Percentiles rank a stretch among this genome's conserved stretches.
Evolutionary conservation across 2,113 vertebrate genomes (phyloP).

Genomic region (Uria lomvia): DNA sequence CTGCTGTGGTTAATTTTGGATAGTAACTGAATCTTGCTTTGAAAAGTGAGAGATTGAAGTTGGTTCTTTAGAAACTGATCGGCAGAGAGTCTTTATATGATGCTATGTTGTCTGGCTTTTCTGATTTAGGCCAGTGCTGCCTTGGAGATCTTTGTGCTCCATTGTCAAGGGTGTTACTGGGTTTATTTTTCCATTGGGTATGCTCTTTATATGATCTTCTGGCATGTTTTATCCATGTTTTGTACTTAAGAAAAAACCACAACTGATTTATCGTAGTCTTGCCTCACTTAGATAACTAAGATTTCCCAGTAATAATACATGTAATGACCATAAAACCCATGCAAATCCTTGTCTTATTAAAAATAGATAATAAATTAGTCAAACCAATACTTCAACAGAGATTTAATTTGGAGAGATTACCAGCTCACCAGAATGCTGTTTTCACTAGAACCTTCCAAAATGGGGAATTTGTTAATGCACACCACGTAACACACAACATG

Average conservation of each 20-base stretch:
- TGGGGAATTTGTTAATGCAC: background rate
- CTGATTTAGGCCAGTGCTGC: background rate
- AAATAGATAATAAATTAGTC: background rate
- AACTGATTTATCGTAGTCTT: background rate
- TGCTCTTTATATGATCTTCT: background rate
- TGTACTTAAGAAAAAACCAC: background rate
- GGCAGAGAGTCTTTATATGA: background rate
- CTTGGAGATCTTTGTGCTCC: background rate
- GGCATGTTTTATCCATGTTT: background rate
- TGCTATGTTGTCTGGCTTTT: background rate
- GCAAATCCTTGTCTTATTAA: background rate
- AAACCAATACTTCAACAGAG: background rate
- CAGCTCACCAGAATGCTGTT: background rate
- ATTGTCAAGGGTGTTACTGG: background rate
- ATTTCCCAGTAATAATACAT: background rate
- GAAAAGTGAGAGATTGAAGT: background rate
- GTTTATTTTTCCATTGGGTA: background rate
- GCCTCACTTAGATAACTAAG: background rate
- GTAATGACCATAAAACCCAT: background rate
- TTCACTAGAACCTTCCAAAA: background rate
- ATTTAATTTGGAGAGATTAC: background rate
- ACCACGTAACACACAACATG: fast-evolving
- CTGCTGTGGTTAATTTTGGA: background rate
- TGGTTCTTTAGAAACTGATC: background rate
- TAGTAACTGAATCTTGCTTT: background rate